Base-by-base conservation (phyloP, 2,888 invertebrate species). In the Temnothorax ravouxi region DNA sequence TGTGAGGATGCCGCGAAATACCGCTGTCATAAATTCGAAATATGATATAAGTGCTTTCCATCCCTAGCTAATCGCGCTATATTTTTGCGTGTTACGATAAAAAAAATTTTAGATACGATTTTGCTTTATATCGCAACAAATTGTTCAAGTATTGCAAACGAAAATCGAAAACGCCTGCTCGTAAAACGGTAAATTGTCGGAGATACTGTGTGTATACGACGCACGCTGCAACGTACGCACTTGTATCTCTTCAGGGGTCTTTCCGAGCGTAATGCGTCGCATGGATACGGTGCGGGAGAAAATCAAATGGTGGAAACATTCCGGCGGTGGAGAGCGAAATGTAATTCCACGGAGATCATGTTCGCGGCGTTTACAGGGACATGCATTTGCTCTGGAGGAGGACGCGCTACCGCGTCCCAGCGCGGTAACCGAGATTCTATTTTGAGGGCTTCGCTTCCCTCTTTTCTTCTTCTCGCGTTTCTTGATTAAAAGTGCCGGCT, bases 401-500 rank as follows among this genome's bases (percentile, higher is more conserved):
- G 76, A 76, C 25, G 50, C 29, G 21, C 18, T n/a, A n/a, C 13
- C 38, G 56, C 66, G 59, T 83, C 77, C 25, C 66, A 61, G 38
- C 66, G 66, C 79, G 79, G 59, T 83, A 77, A 59, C 67, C 38
- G 72, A 71, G 79, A 80, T 80, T 80, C 79, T 80, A 71, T 80
- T 80, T 80, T 47, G 79, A 47, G 79, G 18, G 56, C 59, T 69
- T 79, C 44, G 44, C 59, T 38, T 41, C 52, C 50, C 54, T 21
- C 54, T 47, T 47, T 69, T 29, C 21, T n/a, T 21, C 59, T 21
- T 34, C 13, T 77, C 34, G 59, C 71, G 71, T 80, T 59, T 79
- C 79, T 79, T 71, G 79, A 80, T 80, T 80, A 80, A 80, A 80
- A 80, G 79, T 80, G 59, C 47, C 79, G 59, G 79, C 79, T 80